Conservation (phyloP, 2,113 vertebrate species). For the Tychaedon coryphoeus region DNA sequence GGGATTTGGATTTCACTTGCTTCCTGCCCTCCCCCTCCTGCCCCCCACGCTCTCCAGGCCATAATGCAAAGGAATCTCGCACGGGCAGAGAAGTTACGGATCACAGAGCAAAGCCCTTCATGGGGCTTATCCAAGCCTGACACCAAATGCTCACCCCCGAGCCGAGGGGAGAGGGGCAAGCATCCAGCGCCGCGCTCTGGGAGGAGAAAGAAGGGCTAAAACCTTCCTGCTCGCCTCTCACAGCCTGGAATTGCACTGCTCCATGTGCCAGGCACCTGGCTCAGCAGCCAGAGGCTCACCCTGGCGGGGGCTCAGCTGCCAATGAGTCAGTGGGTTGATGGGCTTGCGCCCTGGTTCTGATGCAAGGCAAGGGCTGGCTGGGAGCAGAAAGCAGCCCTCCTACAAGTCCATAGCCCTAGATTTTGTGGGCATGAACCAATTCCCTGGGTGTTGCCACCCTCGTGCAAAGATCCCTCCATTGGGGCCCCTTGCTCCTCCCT, state of each 20-base stretch:
- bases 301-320: neutral
- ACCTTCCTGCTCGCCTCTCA: neutral
- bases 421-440: neutral
- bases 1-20: conserved; percentile 66
- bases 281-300: neutral
- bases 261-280: neutral
- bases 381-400: neutral
- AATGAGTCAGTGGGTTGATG: neutral
- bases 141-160: neutral
- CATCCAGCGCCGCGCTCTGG: rapidly evolving
- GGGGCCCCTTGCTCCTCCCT: neutral
- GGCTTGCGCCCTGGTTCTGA: neutral
- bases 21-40: conserved; percentile 55
- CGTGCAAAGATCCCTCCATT: neutral
- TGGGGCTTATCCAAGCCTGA: neutral
- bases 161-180: neutral
- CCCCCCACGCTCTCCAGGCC: neutral
- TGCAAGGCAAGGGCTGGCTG: neutral
- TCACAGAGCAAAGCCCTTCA: conserved; percentile 26
- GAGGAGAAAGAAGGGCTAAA: neutral
- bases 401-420: rapidly evolving
- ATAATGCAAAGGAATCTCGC: conserved; percentile 30
- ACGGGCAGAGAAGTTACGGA: conserved; percentile 26
- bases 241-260: neutral
- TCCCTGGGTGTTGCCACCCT: neutral